phyloP scores from a whole-genome alignment of 2,888 invertebrate genomes.

The Drosophila melanosoma region DNA sequence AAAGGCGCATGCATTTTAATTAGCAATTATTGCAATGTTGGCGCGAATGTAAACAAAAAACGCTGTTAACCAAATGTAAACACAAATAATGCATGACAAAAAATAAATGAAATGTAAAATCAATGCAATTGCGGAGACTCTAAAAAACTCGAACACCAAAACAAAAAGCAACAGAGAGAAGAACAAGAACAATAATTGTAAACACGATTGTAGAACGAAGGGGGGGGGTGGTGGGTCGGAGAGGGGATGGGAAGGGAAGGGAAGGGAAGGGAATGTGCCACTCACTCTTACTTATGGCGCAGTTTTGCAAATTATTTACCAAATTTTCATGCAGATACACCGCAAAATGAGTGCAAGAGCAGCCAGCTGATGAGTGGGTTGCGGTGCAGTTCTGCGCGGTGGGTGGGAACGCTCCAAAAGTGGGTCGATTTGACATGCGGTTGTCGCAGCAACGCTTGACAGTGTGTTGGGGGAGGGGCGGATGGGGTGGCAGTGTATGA shows the following conservation, averaged over 20 bases:
- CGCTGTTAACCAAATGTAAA: constrained; percentile 62
- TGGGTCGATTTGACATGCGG: constrained; percentile 80
- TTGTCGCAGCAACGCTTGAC: constrained; percentile 76
- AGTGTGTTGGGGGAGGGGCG: background rate
- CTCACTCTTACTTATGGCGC: background rate
- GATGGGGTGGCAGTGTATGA: constrained; percentile 32
- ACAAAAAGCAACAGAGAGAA: constrained; percentile 36
- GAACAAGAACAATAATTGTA: constrained; percentile 33
- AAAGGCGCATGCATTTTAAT: constrained; percentile 51
- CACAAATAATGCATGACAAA: constrained; percentile 56
- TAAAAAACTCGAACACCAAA: constrained; percentile 47
- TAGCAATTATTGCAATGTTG: constrained; percentile 50
- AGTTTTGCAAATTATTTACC: constrained; percentile 71
- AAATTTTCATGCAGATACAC: constrained; percentile 77
- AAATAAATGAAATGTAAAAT: constrained; percentile 50
- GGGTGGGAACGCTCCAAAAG: constrained; percentile 61
- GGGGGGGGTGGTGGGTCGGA: background rate
- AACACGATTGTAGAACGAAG: constrained; percentile 57
- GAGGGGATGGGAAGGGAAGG: background rate
- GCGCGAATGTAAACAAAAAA: constrained; percentile 42
- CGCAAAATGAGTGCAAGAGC: constrained; percentile 65
- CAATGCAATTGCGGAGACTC: constrained; percentile 71
- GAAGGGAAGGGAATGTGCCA: too few relatives aligned
- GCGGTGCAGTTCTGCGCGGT: background rate
- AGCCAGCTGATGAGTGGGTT: constrained; percentile 30